Conservation (phyloP, 2,113 vertebrate species). For the Sarotherodon lohbergeri region DNA sequence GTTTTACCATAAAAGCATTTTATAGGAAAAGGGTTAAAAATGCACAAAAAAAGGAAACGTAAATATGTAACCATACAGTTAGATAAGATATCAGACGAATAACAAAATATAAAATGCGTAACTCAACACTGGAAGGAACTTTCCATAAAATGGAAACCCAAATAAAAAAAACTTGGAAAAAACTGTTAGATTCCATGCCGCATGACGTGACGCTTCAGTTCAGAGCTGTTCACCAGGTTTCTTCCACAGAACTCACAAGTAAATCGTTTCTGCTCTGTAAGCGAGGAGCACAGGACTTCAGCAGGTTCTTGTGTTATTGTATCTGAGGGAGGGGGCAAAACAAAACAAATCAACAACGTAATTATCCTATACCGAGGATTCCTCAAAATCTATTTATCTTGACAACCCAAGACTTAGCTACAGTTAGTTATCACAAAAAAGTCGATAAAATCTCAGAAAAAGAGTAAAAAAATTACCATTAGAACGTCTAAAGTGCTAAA, state of each 20-base stretch:
- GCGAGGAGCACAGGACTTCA: neutral
- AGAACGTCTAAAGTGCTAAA: neutral
- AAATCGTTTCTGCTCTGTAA: neutral
- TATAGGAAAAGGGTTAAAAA: slow-evolving; percentile 5
- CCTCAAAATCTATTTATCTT: neutral
- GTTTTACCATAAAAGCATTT: neutral
- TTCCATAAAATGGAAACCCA: neutral
- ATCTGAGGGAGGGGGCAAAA: neutral
- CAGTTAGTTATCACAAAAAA: neutral
- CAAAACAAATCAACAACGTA: neutral
- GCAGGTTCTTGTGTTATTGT: neutral
- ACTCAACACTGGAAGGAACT: neutral
- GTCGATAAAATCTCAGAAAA: neutral
- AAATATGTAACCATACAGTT: neutral
- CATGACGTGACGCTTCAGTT: slow-evolving; percentile 39
- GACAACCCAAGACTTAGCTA: neutral
- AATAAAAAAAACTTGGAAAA: neutral
- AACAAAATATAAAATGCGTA: neutral
- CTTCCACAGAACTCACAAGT: slow-evolving; percentile 56
- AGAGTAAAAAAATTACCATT: neutral
- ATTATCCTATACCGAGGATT: neutral
- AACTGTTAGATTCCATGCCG: slow-evolving; percentile 42
- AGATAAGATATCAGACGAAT: neutral
- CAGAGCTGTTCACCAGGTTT: slow-evolving; percentile 9
- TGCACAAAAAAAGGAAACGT: neutral